Percentiles rank a stretch among this genome's conserved stretches.
These are phyloP conservation scores for Cirrhinus mrigala DNA, from an alignment of 2,797 vertebrate genomes.

Conservation along the genomic window DNA sequence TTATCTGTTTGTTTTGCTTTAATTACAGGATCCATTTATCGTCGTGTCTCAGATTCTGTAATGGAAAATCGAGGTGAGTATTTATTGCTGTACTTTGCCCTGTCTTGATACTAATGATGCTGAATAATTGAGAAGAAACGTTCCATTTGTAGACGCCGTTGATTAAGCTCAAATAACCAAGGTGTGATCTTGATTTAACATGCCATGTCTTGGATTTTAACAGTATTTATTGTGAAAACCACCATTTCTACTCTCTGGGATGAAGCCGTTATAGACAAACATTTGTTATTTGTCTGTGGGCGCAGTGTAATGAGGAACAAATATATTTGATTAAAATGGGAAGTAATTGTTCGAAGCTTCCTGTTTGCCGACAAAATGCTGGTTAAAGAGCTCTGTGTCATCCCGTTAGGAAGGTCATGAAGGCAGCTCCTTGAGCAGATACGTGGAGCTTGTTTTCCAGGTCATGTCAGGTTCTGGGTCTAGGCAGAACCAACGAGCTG, in stretches of 20 bases:
- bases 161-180: neutral
- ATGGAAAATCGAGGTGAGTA: slow-evolving; percentile 87
- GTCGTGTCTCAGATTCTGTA: slow-evolving; percentile 79
- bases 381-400: neutral
- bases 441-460: slow-evolving; percentile 75
- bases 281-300: slow-evolving; percentile 2
- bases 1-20: slow-evolving; percentile 50
- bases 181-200: neutral
- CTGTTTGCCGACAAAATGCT: neutral
- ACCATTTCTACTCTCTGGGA: neutral
- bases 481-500: slow-evolving; percentile 72
- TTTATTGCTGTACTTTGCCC: slow-evolving; percentile 22
- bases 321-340: neutral
- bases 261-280: neutral
- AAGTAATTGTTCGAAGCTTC: slow-evolving; percentile 20
- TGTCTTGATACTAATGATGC: neutral
- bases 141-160: neutral
- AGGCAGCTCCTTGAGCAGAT: slow-evolving; percentile 51
- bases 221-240: neutral
- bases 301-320: neutral
- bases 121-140: slow-evolving; percentile 19
- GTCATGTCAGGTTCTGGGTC: slow-evolving; percentile 78
- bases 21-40: slow-evolving; percentile 76
- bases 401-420: neutral
- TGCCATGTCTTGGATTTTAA: neutral